These are phyloP conservation scores for Ploceus nigricollis DNA, from an alignment of 2,113 vertebrate species.

Conservation along the genomic window DNA sequence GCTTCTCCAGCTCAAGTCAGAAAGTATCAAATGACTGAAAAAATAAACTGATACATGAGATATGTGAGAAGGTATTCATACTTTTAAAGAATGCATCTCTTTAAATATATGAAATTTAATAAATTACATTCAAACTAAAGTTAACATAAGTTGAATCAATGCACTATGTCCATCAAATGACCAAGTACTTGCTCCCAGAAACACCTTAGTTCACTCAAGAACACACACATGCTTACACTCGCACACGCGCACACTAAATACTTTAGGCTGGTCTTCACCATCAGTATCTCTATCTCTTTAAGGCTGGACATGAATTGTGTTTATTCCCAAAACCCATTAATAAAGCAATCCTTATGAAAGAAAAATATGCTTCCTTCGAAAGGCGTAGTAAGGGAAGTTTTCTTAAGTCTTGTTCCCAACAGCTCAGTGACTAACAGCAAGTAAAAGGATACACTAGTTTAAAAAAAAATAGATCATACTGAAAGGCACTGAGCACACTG, in stretches of 20 bases:
- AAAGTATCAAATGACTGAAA: conserved; percentile 74
- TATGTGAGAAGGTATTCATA: conserved; percentile 74
- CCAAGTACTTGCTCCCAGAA: conserved; percentile 77
- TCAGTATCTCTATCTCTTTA: conserved; percentile 70
- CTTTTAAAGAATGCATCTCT: conserved; percentile 74
- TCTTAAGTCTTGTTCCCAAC: conserved; percentile 76
- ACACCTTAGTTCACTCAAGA: conserved; percentile 73
- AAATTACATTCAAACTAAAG: conserved; percentile 81
- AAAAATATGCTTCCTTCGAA: conserved; percentile 64
- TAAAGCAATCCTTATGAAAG: conserved; percentile 66
- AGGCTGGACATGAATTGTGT: conserved; percentile 74
- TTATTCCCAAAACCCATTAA: conserved; percentile 64
- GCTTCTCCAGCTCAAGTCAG: conserved; percentile 72
- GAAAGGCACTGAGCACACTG: conserved; percentile 80
- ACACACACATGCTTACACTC: conserved; percentile 73
- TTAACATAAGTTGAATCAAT: conserved; percentile 71
- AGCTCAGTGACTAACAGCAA: conserved; percentile 82
- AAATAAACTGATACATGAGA: conserved; percentile 75
- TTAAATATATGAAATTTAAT: conserved; percentile 81
- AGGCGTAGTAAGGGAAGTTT: conserved; percentile 57
- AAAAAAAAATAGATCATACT: conserved; percentile 57
- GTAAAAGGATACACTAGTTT: conserved; percentile 67
- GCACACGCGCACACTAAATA: conserved; percentile 64
- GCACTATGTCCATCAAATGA: conserved; percentile 74
- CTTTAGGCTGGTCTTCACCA: conserved; percentile 70